Percentiles rank a stretch among this genome's conserved stretches.
Conservation (phyloP, 1,140 invertebrate species). For the Bombus waltoni region DNA sequence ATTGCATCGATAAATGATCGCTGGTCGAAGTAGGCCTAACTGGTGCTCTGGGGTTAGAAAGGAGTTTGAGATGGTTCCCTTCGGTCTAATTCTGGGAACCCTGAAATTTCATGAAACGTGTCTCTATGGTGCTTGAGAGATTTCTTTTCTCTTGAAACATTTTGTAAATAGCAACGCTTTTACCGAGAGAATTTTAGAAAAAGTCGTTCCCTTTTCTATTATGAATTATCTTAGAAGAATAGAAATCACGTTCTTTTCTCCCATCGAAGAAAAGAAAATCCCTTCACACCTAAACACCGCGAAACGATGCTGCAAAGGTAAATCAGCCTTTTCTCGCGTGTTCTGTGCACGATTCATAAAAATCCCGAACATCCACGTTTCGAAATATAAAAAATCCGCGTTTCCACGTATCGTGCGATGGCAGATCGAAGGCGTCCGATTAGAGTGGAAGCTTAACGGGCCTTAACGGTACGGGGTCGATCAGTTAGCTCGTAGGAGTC, state of each 20-base stretch:
- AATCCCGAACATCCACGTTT: not conserved
- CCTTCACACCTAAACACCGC: too few species aligned
- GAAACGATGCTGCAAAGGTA: not conserved
- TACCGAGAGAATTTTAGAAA: not conserved
- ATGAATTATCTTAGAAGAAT: not conserved
- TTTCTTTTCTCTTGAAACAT: not conserved
- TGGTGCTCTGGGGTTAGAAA: too few species aligned
- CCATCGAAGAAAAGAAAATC: too few species aligned
- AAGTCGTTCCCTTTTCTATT: not conserved
- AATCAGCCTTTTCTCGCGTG: not conserved
- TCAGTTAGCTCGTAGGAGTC: conserved; percentile 63
- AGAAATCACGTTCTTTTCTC: not conserved
- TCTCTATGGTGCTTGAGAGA: not conserved
- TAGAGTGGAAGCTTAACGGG: conserved; percentile 54
- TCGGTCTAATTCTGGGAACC: too few species aligned
- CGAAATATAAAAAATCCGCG: too few species aligned
- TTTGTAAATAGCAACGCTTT: not conserved
- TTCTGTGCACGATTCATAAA: not conserved
- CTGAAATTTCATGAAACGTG: not conserved
- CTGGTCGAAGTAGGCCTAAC: too few species aligned
- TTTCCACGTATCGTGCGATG: conserved; percentile 11
- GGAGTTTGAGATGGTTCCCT: too few species aligned
- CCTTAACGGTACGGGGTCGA: conserved; percentile 62
- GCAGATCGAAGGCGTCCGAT: conserved; percentile 56
- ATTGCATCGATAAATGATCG: too few species aligned